Conservation (phyloP, 1,140 invertebrate genomes). For the Drosophila lacertosa region DNA sequence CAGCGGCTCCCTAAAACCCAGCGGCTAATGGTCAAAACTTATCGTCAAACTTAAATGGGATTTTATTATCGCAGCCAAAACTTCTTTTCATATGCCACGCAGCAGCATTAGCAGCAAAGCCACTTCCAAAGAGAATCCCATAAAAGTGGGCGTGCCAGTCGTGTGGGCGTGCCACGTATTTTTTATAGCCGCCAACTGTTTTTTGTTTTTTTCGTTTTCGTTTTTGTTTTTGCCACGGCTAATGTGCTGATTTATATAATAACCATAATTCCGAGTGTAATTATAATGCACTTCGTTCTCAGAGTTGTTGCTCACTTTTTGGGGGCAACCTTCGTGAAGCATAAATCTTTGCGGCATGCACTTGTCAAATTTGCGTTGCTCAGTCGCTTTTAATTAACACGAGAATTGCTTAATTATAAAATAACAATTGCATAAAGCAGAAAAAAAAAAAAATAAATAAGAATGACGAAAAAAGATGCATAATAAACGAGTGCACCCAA, state of each 20-base stretch:
- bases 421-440: constrained; percentile 38
- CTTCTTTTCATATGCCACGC: constrained; percentile 46
- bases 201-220: constrained; percentile 53
- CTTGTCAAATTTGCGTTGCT: constrained; percentile 58
- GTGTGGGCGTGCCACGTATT: constrained; percentile 53
- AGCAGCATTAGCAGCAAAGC: constrained; percentile 5
- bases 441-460: constrained; percentile 20
- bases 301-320: constrained; percentile 41
- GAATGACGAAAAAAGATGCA: too few relatives aligned
- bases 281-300: constrained; percentile 69
- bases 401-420: constrained; percentile 63
- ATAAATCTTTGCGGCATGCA: constrained; percentile 54
- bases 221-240: constrained; percentile 48
- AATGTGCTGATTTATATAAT: constrained; percentile 74
- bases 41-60: constrained; percentile 80
- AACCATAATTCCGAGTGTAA: constrained; percentile 60
- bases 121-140: constrained; percentile 23
- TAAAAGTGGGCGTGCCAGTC: constrained; percentile 34
- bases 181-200: constrained; percentile 14
- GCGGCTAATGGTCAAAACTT: constrained; percentile 76
- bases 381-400: constrained; percentile 66
- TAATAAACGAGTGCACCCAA: constrained; percentile 50
- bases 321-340: constrained; percentile 62
- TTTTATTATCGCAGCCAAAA: constrained; percentile 76
- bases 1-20: constrained; percentile 40